Evolutionary conservation across 2,797 vertebrate genomes (phyloP), one percentile per base, ranked within the genome.

Genomic region (Lepilemur septentrionalis): DNA sequence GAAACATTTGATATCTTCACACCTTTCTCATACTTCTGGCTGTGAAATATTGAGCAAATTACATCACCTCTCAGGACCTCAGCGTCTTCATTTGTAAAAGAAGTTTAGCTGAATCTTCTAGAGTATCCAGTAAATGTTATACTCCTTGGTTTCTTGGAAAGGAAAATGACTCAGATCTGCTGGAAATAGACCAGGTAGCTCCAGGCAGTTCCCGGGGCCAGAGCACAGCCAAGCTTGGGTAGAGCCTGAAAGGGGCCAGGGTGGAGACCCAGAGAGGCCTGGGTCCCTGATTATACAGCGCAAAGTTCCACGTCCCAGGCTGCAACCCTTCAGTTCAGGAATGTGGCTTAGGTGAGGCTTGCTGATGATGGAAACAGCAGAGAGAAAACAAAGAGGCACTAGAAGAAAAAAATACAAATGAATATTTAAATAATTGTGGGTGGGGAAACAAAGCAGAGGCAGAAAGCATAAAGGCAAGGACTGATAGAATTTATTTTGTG

Each of bases 81-180:
- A 17, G 46, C 55, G 46, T 93, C 86, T 95, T 91, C 48, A 14
- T 90, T 69, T 94, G 69, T 91, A 78, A 80, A 97, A 96, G 86
- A 55, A 69, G 63, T 81, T 88, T 52, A 97, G 90, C 93, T 92
- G 52, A 94, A 94, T 93, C 84, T 96, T 94, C 67, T 85, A 55
- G 65, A 92, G 69, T 78, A 94, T 96, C 93, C 96, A 94, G 96
- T 97, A 96, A 96, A 93, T 91, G 55, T 92, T 94, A 41, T n/a
- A 95, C 43, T 92, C 69, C 23, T 91, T 79, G 38, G 82, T 94
- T 97, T 98, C 96, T 97, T 97, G 96, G 95, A 98, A 96, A 97
- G 93, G 94, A 97, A 97, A 97, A 94, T 98, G 94, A 97, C 95
- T 98, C 94, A 94, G 52, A 90, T 72, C 67, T 91, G n/a, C 78